Percentiles rank a stretch among this genome's conserved stretches.
These are phyloP conservation scores for Elysia crispata DNA, from an alignment of 2,888 invertebrate species.

Conservation along the genomic window DNA sequence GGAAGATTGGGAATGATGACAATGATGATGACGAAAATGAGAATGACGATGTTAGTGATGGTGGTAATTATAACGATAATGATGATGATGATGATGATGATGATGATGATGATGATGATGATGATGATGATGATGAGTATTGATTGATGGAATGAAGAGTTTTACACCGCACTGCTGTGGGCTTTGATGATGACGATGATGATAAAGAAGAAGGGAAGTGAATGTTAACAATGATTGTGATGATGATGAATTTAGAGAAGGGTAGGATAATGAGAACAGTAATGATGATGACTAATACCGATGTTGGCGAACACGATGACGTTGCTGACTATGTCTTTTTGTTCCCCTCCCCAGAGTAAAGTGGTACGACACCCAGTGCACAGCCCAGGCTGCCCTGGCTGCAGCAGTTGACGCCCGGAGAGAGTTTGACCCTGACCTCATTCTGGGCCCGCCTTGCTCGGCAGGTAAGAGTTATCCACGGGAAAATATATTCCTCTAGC, in stretches of 20 bases:
- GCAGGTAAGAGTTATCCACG: too few species aligned
- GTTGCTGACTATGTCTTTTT: not conserved
- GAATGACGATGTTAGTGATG: slow-evolving; percentile 37
- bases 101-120: not conserved
- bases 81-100: slow-evolving; percentile 38
- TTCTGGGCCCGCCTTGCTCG: slow-evolving; percentile 72
- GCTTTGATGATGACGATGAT: too few species aligned
- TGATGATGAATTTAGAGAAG: too few species aligned
- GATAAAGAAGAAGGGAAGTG: too few species aligned
- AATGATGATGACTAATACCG: too few species aligned
- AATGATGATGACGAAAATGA: slow-evolving; percentile 3
- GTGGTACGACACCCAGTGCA: slow-evolving; percentile 69
- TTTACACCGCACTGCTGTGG: too few species aligned
- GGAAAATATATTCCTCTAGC: too few species aligned
- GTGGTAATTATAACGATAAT: slow-evolving; percentile 38
- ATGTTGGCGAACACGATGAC: not conserved
- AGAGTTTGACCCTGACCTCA: slow-evolving; percentile 67
- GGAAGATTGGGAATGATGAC: not conserved
- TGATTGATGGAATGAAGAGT: too few species aligned
- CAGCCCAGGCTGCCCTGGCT: slow-evolving; percentile 64
- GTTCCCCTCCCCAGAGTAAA: slow-evolving; percentile 59
- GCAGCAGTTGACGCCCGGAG: slow-evolving; percentile 65
- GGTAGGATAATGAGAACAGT: not conserved
- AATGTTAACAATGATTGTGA: too few species aligned
- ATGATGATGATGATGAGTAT: too few species aligned